Base-by-base conservation (phyloP, 23 tunicate genomes). In the Clavelina lepadiformis region DNA sequence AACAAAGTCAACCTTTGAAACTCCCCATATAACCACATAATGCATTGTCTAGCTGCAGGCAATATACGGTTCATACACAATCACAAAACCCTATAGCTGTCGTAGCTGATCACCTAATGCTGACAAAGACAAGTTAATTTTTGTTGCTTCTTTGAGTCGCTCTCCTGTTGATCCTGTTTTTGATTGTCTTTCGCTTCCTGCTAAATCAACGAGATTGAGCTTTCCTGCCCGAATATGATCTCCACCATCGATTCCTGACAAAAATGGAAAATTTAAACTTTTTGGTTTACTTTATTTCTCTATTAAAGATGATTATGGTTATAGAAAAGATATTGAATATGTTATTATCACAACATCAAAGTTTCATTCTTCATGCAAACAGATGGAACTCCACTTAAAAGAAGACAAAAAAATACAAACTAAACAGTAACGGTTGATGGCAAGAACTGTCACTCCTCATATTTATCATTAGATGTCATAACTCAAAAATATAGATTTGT, bases 161-260 rank as follows among this genome's bases (percentile, higher is more conserved):
- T 89, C 97, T 13, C 99, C 99, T 24, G 99, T 75, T 8, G 99
- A 71, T 0, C 99, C 99, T 6, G 99, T 94, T 75, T 94, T 94
- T 23, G 85, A 68, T 63, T 94, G 99, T 32, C 99, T 53, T 49
- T 94, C 99, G 38, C 98, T 91, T 2, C 99, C 99, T 22, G 99
- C 99, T 28, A 94, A 74, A 79, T 94, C 99, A 28, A 94, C 99
- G 67, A 94, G 67, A 70, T 94, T 93, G 25, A 94, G 45, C 74
- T 94, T 94, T 5, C 98, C 98, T 3, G 89, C 97, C 28, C 97
- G 61, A 11, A 89, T 85, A 62, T 89, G 97, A 46, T 89, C 80
- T 13, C 70, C 79, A 41, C 97, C 97, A 45, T 89, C 97, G 8
- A 75, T 59, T 35, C 97, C 97, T 73, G 73, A 38, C 21, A 20